Evolutionary conservation across 2,113 vertebrate species (phyloP), one percentile per base, ranked within the genome.

Genomic region (Microtus pennsylvanicus): DNA sequence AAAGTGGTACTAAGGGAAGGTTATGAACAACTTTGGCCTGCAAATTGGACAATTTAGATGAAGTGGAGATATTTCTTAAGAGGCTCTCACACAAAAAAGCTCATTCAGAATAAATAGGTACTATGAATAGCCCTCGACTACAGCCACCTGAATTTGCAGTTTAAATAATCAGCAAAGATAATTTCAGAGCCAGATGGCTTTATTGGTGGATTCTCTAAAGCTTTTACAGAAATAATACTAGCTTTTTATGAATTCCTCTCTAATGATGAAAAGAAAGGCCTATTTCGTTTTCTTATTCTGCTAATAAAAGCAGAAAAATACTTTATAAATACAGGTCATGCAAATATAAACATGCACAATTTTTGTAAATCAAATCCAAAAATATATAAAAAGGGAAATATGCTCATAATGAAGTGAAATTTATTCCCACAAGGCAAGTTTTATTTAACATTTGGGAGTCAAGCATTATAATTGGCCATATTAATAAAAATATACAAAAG

Each of bases 391-490:
- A 91, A 72, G 50, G 14, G 86, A 13, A 70, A 80, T 52, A 52
- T 47, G 83, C 61, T 12, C 17, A 94, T 78, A 63, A 92, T 89
- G 45, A 86, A 92, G 42, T 89, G 58, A 38, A 9, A 52, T 86
- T 91, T 95, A 83, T 92, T 26, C 14, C 69, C 87, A 33, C 24
- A 92, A 92, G 28, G 38, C 38, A 92, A 87, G 26, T 70, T 90
- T 87, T 50, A n/a, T n/a, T 95, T 96, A 93, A 90, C 33, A 35
- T 61, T 80, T 87, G 70, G 87, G 94, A 94, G 90, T 75, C 69
- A 94, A 93, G 69, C 22, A 95, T 61, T 90, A n/a, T 75, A 83
- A 90, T 77, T 78, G 19, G 69, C 22, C n/a, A 78, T 50, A 83
- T 74, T 77, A 90, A 83, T 61, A 81, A 92, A 78, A 87, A 69